Conservation (phyloP, 2,113 vertebrate genomes). For the Podocnemis expansa region DNA sequence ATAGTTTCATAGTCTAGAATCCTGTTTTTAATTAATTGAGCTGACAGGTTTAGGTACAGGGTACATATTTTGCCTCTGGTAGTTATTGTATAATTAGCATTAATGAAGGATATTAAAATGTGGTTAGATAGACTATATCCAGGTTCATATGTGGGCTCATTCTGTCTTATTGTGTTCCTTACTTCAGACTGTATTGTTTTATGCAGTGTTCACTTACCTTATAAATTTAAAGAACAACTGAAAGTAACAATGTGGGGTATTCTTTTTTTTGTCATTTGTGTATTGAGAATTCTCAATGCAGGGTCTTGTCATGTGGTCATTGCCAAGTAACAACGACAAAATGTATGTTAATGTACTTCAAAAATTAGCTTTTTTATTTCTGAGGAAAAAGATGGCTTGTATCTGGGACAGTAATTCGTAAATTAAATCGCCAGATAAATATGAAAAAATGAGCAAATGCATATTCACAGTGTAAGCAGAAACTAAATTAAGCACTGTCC, state of each 20-base stretch:
- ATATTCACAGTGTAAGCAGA: background rate
- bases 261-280: background rate
- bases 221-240: background rate
- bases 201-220: background rate
- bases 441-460: background rate
- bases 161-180: background rate
- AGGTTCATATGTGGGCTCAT: background rate
- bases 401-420: background rate
- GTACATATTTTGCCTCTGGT: constrained; percentile 86
- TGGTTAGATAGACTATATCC: constrained; percentile 80
- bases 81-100: constrained; percentile 83
- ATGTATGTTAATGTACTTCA: background rate
- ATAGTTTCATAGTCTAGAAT: constrained; percentile 87
- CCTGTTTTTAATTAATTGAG: constrained; percentile 91
- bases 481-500: background rate
- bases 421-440: background rate
- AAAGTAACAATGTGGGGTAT: background rate
- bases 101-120: constrained; percentile 86
- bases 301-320: background rate
- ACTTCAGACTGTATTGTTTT: background rate
- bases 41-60: constrained; percentile 85
- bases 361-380: background rate
- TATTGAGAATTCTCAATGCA: background rate
- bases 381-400: background rate
- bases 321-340: background rate